Base-by-base conservation (phyloP, 2,888 invertebrate genomes). In the Cerceris ruficornis region DNA sequence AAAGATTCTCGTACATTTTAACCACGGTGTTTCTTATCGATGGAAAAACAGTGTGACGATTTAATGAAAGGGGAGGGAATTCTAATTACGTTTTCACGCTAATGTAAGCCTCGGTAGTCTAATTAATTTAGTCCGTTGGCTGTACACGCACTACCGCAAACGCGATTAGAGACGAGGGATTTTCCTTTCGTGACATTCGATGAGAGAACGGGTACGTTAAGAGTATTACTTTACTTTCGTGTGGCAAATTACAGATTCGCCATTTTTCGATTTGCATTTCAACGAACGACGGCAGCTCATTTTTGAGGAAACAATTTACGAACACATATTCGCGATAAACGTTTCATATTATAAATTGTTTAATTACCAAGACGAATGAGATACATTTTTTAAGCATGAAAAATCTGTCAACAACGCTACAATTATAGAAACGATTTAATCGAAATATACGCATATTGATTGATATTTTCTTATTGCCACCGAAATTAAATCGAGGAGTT, bases 121-220 rank as follows among this genome's bases (percentile, higher is more conserved):
- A 80, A 80, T 77, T 77, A 73, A 80, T 80, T 80, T 80, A 77
- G 69, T 69, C 52, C 28, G 49, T 65, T 13, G 65, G 65, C 52
- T 49, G 52, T 49, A 62, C 61, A 46, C 49, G n/a, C 43, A 13
- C n/a, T 13, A 11, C 13, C 50, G 7, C n/a, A 7, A n/a, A 6
- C 50, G 50, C 50, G 50, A 11, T 50, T 50, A 50, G 9, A 46
- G 11, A 46, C 46, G 46, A 46, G 11, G 9, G 46, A 11, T 46
- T 46, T 46, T 6, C n/a, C n/a, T n/a, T 11, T 11, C n/a, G 50
- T n/a, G 50, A 46, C 55, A 55, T 15, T 55, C 55, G 55, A 17
- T 55, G 11, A 17, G 11, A 17, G 6, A 11, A 17, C 28, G 55
- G 17, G n/a, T 39, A 17, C 46, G 46, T 46, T 46, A 11, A 46